Conservation (phyloP, 2,113 vertebrate genomes). For the Motacilla alba region DNA sequence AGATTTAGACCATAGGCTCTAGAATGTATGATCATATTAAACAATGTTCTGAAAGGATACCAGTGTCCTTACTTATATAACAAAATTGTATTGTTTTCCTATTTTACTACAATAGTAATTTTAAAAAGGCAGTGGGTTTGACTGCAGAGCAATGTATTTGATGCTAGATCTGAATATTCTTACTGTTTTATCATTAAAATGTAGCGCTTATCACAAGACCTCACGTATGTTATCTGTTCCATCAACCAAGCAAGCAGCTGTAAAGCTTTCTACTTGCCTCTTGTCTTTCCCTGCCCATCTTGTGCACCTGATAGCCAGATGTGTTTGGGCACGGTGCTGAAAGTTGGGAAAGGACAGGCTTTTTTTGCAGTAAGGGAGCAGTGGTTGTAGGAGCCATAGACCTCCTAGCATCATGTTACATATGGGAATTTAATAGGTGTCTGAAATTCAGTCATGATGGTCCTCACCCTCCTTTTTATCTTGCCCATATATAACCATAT, state of each 20-base stretch:
- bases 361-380: not conserved
- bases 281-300: not conserved
- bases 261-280: not conserved
- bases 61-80: not conserved
- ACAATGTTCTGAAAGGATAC: not conserved
- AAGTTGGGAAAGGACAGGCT: not conserved
- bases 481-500: not conserved
- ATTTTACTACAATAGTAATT: not conserved
- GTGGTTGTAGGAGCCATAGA: not conserved
- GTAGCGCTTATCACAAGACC: not conserved
- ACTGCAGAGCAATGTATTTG: not conserved
- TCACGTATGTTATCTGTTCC: not conserved
- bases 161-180: not conserved
- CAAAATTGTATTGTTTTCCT: not conserved
- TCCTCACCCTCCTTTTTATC: not conserved
- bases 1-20: not conserved
- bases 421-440: not conserved
- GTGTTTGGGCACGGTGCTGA: not conserved
- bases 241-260: not conserved
- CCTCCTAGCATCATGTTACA: fast-evolving
- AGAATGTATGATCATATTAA: not conserved
- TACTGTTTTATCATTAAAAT: not conserved
- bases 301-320: not conserved
- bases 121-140: not conserved
- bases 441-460: not conserved